Evolutionary conservation across 2,888 invertebrate genomes (phyloP), one percentile per base, ranked within the genome.

Genomic region (Lycia hirtaria): DNA sequence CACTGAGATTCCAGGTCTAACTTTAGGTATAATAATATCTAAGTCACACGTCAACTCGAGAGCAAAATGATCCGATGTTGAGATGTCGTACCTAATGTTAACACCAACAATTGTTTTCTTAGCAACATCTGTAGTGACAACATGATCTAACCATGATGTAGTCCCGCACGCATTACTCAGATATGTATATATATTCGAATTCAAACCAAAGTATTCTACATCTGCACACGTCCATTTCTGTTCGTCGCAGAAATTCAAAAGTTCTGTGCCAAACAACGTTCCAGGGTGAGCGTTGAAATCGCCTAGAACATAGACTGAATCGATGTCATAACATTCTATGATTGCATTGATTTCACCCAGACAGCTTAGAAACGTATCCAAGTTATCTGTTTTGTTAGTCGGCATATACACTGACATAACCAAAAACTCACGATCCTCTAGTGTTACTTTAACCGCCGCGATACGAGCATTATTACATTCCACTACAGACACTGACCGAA

Each of bases 51-150:
- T 20, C 2, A 58, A 5, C 30, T 49, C 44, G 0, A 58, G 0
- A 3, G 57, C 28, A 35, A 44, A 57, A n/a, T 57, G 57, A 12
- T 57, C 57, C n/a, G 57, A 57, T 33, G 33, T 37, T 2, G 32
- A 47, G 3, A 57, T 7, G 5, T 48, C 20, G 9, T 57, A 57
- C 3, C 35, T 10, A 24, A 58, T 37, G 3, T 53, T 30, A n/a
- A 50, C 32, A 38, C 30, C 14, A 2, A 10, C 4, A 33, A 58
- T 28, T n/a, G 38, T 15, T 19, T 24, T 7, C 22, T 20, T 17
- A 7, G 52, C 52, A 3, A 26, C 28, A 20, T 55, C 55, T 6
- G 55, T 49, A 1, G 19, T 33, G 1, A 55, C 2, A 4, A 40
- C 9, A 35, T 49, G 48, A 26, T 55, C 55, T 20, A 55, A 41